Conservation (phyloP, 1,140 invertebrate genomes). For the Xylocopa sonorina region DNA sequence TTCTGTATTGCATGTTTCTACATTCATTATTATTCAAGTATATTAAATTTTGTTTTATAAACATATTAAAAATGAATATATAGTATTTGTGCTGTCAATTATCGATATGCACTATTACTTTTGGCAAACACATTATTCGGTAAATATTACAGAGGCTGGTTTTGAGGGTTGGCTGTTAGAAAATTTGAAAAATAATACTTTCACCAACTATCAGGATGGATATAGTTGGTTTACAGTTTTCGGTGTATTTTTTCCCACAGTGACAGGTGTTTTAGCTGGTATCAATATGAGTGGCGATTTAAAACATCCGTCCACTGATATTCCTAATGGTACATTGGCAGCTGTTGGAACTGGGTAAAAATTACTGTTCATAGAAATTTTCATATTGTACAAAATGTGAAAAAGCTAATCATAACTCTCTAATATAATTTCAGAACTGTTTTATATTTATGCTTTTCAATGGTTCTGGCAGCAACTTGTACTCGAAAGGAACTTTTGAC, state of each 20-base stretch:
- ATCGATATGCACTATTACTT: conserved; percentile 4
- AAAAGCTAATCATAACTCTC: conserved; percentile 41
- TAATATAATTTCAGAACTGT: conserved; percentile 87
- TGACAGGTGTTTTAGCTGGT: conserved; percentile 96
- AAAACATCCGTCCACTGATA: conserved; percentile 93
- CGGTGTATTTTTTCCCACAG: conserved; percentile 97
- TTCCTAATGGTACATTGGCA: conserved; percentile 96
- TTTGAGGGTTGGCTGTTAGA: conserved; percentile 92
- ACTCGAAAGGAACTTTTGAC: conserved; percentile 86
- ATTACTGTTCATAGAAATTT: not conserved
- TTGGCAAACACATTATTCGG: conserved; percentile 23
- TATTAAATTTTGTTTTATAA: too few relatives aligned
- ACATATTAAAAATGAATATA: too few relatives aligned
- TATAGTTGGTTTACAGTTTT: conserved; percentile 96
- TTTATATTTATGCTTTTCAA: conserved; percentile 93
- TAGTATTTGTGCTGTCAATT: too few relatives aligned
- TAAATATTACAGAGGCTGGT: conserved; percentile 85
- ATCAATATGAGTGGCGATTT: conserved; percentile 99
- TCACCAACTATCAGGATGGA: conserved; percentile 89
- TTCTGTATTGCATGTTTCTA: too few relatives aligned
- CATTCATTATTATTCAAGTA: too few relatives aligned
- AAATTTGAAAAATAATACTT: conserved; percentile 92
- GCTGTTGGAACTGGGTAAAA: conserved; percentile 92
- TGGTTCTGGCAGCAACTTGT: conserved; percentile 95
- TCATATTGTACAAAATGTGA: not conserved